phyloP scores from a whole-genome alignment of 1,140 invertebrate genomes.

The Hylaeus anthracinus region DNA sequence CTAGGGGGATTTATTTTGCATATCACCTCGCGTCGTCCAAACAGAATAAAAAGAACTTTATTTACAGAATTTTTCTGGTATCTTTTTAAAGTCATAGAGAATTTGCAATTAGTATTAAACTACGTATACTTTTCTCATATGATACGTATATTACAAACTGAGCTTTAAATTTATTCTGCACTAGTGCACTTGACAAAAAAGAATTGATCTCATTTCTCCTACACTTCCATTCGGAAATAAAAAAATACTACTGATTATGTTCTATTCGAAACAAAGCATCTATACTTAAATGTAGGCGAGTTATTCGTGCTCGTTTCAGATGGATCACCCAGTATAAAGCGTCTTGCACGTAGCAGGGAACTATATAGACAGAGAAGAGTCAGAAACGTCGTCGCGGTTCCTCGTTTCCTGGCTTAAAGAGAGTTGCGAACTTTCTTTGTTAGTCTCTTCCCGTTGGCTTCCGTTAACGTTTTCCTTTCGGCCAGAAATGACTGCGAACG shows the following conservation, averaged over 20 bases:
- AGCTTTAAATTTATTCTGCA: no score
- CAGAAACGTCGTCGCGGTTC: constrained; percentile 34
- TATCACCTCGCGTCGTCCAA: not conserved
- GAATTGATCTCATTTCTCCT: no score
- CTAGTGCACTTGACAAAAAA: no score
- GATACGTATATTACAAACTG: no score
- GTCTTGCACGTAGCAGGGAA: not conserved
- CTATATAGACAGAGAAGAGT: not conserved
- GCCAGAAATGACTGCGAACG: constrained; percentile 40
- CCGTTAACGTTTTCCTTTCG: constrained; percentile 32
- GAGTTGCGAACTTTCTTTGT: constrained; percentile 40
- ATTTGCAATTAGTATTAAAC: no score
- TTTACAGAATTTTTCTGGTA: not conserved
- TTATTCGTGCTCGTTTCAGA: no score
- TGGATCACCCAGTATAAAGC: not conserved
- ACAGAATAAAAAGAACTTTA: not conserved
- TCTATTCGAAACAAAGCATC: not conserved
- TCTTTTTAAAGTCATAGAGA: no score
- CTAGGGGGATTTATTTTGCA: not conserved
- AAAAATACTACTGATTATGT: no score
- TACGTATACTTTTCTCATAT: no score
- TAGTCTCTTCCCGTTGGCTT: constrained; percentile 18
- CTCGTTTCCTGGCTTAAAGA: constrained; percentile 44
- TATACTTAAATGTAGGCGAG: no score
- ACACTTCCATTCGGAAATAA: no score